Evolutionary conservation across 1,140 invertebrate genomes (phyloP).

Genomic region (Penaeus indicus): DNA sequence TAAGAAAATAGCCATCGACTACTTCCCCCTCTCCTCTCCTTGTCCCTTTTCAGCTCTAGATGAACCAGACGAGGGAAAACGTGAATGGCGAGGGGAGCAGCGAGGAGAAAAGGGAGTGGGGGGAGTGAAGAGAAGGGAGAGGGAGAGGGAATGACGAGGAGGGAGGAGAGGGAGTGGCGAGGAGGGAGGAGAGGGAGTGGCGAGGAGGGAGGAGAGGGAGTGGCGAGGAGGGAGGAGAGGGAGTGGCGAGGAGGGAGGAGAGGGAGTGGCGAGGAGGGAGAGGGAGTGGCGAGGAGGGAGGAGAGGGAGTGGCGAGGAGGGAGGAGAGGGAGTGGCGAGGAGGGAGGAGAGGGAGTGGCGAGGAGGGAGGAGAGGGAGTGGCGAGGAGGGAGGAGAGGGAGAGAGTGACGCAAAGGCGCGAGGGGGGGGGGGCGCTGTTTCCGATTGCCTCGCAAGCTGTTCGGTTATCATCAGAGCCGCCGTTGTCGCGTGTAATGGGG

Average conservation of each 20-base stretch:
- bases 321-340: neutral
- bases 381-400: neutral
- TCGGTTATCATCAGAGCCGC: neutral
- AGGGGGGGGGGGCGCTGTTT: neutral
- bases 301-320: neutral
- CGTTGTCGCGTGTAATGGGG: no score
- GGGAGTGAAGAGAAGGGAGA: neutral
- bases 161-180: neutral
- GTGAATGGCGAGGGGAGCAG: no score
- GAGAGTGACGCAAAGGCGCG: neutral
- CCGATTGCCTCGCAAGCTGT: no score
- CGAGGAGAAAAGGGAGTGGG: no score
- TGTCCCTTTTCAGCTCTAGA: neutral
- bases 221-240: neutral
- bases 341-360: neutral
- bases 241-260: neutral
- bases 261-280: neutral
- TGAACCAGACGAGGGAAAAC: no score
- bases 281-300: neutral
- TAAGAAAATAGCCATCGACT: no score
- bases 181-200: conserved; percentile 25
- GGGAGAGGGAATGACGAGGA: neutral
- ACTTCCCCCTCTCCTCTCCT: neutral
- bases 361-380: neutral
- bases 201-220: neutral